A percentile compares a stretch with the other conserved stretches of the same genome.
phyloP scores from a whole-genome alignment of 2,797 vertebrate genomes.

The Acanthis flammea region DNA sequence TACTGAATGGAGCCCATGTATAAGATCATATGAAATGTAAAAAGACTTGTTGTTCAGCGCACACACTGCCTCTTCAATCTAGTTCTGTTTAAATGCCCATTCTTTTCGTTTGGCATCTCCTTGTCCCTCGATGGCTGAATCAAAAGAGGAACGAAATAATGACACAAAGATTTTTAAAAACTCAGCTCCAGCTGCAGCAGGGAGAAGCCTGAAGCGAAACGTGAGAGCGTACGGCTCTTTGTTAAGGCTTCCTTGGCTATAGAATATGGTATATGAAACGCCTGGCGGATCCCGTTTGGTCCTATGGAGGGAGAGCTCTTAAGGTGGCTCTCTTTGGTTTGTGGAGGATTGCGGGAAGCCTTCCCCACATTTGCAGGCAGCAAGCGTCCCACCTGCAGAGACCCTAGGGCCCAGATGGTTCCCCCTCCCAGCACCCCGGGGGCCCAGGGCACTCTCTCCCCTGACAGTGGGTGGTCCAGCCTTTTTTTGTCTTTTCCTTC shows the following conservation, averaged over 20 bases:
- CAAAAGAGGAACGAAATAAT: slow-evolving; percentile 71
- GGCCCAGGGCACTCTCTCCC: background rate
- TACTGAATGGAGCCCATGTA: slow-evolving; percentile 72
- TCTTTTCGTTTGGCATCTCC: slow-evolving; percentile 72
- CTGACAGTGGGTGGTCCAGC: slow-evolving; percentile 37
- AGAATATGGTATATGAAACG: slow-evolving; percentile 73
- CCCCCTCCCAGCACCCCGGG: background rate
- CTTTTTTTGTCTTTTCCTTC: slow-evolving; percentile 7
- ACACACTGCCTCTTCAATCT: slow-evolving; percentile 71
- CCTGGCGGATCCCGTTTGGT: slow-evolving; percentile 58
- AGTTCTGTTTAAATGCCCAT: slow-evolving; percentile 72
- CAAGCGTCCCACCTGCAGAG: slow-evolving; percentile 11
- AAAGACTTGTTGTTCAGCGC: slow-evolving; percentile 69
- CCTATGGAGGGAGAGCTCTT: slow-evolving; percentile 67
- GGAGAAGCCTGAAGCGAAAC: slow-evolving; percentile 70
- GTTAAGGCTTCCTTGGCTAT: slow-evolving; percentile 74
- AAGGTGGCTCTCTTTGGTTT: slow-evolving; percentile 67
- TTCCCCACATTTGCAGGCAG: background rate
- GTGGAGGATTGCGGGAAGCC: background rate
- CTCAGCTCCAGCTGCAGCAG: slow-evolving; percentile 71
- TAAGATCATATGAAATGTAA: slow-evolving; percentile 74
- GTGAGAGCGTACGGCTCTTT: slow-evolving; percentile 66
- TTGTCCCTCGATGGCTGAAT: slow-evolving; percentile 66
- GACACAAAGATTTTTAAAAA: slow-evolving; percentile 72
- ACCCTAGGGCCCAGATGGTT: background rate